These are phyloP conservation scores for Eupithecia pulchellata DNA, from an alignment of 2,888 invertebrate genomes.

Conservation along the genomic window DNA sequence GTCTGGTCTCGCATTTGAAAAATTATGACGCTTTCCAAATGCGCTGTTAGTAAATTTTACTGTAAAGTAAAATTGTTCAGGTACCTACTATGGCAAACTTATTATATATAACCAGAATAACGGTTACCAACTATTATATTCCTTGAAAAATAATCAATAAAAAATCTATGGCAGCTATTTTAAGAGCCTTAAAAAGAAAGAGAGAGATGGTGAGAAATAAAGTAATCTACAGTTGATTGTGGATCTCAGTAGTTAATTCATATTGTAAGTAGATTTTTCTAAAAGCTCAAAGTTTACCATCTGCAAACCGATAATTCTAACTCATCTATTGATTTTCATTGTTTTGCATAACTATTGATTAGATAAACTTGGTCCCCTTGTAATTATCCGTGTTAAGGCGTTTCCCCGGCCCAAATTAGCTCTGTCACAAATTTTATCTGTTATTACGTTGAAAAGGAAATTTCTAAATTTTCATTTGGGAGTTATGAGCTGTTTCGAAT, in stretches of 20 bases:
- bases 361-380: background rate
- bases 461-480: too few relatives aligned
- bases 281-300: conserved; percentile 65
- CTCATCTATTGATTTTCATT: conserved; percentile 69
- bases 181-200: conserved; percentile 14
- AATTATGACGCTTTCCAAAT: background rate
- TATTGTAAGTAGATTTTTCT: conserved; percentile 69
- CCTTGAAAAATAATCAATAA: conserved; percentile 1
- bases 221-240: conserved; percentile 83
- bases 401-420: too few relatives aligned
- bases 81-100: background rate
- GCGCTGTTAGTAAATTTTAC: background rate
- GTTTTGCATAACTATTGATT: conserved; percentile 38
- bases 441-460: too few relatives aligned
- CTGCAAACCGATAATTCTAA: conserved; percentile 60
- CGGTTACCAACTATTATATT: background rate
- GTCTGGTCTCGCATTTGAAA: background rate
- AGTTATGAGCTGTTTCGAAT: too few relatives aligned
- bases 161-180: conserved; percentile 11
- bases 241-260: conserved; percentile 80
- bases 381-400: background rate
- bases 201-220: too few relatives aligned
- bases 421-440: too few relatives aligned
- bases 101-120: background rate
- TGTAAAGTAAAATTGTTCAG: background rate